A percentile compares a stretch with the other conserved stretches of the same genome.
These are phyloP conservation scores for Vanessa atalanta DNA, from an alignment of 1,140 invertebrate genomes.

Conservation along the genomic window DNA sequence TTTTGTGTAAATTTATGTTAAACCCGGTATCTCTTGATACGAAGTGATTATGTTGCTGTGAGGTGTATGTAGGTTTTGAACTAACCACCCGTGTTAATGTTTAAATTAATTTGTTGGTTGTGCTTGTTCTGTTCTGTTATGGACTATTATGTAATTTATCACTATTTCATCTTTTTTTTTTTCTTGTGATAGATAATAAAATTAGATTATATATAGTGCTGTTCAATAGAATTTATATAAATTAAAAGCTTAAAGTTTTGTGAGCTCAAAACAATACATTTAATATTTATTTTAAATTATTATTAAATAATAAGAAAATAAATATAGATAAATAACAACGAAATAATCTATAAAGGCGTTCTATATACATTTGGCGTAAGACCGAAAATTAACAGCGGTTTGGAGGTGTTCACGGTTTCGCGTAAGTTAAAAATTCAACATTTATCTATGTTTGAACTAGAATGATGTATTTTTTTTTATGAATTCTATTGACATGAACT, in stretches of 20 bases:
- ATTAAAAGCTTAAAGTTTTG: conserved; percentile 7
- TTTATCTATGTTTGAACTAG: conserved; percentile 16
- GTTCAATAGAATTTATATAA: conserved; percentile 17
- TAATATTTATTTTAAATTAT: not conserved
- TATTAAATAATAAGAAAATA: not conserved
- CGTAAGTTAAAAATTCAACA: not conserved
- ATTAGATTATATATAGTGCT: not conserved
- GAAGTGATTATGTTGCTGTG: conserved; percentile 77
- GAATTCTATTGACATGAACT: conserved; percentile 27
- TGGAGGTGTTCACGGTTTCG: too few species aligned
- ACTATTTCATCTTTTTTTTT: not conserved
- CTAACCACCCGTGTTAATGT: not conserved
- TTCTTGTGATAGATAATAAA: not conserved
- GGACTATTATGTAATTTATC: conserved; percentile 27
- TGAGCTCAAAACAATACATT: not conserved
- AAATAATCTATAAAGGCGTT: too few species aligned
- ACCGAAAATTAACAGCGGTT: too few species aligned
- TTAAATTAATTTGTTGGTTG: conserved; percentile 21
- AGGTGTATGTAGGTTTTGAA: conserved; percentile 47
- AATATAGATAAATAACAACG: too few species aligned
- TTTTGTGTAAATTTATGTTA: conserved; percentile 56
- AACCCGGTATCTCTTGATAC: conserved; percentile 67
- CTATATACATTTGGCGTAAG: too few species aligned
- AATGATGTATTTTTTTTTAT: conserved; percentile 23
- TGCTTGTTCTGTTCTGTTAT: conserved; percentile 17